phyloP scores from a whole-genome alignment of 2,797 vertebrate species.

The Antrozous pallidus region DNA sequence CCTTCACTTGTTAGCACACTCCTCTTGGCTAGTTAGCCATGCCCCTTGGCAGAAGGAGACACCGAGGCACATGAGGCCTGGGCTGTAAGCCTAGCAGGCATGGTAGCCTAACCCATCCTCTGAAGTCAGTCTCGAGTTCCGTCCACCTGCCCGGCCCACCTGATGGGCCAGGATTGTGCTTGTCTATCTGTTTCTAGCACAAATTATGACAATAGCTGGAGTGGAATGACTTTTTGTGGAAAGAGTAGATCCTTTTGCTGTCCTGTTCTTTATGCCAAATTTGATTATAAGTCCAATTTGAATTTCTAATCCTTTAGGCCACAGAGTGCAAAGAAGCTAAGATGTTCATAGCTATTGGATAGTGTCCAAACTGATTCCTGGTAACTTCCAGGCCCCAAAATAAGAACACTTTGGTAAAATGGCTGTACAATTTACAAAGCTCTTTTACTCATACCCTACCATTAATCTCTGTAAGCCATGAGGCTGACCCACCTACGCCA shows the following conservation, averaged over 20 bases:
- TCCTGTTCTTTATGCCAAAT: conserved; percentile 9
- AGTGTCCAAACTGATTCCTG: conserved; percentile 24
- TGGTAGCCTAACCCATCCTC: background rate
- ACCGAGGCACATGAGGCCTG: background rate
- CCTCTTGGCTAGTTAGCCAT: background rate
- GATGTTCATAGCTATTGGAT: background rate
- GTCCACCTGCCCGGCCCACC: background rate
- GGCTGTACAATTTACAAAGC: background rate
- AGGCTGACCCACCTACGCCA: background rate
- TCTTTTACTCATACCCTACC: background rate
- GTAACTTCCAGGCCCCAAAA: conserved; percentile 6
- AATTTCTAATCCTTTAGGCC: conserved; percentile 24
- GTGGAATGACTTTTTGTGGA: background rate
- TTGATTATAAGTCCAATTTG: background rate
- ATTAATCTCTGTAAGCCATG: background rate
- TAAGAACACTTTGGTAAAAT: conserved; percentile 36
- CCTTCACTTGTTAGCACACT: background rate
- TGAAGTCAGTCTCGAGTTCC: background rate
- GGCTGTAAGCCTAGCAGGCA: background rate
- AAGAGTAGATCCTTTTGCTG: background rate
- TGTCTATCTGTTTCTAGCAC: background rate
- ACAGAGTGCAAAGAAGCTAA: conserved; percentile 29
- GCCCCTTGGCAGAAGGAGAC: background rate
- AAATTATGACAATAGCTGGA: background rate
- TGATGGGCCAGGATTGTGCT: background rate